A percentile compares a stretch with the other conserved stretches of the same genome.
Conservation (phyloP, 2,888 invertebrate genomes). For the Mesoligia furuncula region DNA sequence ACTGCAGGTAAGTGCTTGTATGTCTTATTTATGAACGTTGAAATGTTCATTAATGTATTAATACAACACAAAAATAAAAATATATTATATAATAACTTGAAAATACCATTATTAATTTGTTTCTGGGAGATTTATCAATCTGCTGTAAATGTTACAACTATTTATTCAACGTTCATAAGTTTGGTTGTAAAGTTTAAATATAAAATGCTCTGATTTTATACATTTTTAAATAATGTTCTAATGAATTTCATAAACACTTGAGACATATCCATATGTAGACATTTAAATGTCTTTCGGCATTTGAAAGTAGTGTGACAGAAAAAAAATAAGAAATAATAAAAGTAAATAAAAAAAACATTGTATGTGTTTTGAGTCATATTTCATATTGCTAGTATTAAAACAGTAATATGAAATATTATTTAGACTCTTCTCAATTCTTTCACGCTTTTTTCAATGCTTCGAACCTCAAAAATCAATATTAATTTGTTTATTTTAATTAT, state of each 20-base stretch:
- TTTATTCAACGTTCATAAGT: conserved; percentile 45
- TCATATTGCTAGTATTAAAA: conserved; percentile 34
- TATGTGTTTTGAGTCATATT: conserved; percentile 7
- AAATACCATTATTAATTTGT: not conserved
- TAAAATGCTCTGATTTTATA: conserved; percentile 37
- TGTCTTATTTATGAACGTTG: conserved; percentile 38
- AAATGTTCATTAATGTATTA: conserved; percentile 1
- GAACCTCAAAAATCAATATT: conserved; percentile 32
- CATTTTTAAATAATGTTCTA: not conserved
- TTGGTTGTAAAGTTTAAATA: not conserved
- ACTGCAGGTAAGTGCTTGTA: conserved; percentile 43
- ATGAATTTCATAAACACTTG: conserved; percentile 13
- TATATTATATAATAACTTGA: not conserved
- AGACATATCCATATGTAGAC: conserved; percentile 73
- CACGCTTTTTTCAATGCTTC: conserved; percentile 21
- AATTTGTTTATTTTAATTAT: not conserved
- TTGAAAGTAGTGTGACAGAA: conserved; percentile 50
- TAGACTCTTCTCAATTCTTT: conserved; percentile 35
- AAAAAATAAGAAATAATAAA: not conserved
- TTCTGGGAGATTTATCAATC: not conserved
- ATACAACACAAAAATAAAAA: too few relatives aligned
- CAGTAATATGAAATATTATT: conserved; percentile 40
- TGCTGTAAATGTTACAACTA: not conserved
- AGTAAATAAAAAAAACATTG: too few relatives aligned
- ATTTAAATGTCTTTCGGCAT: conserved; percentile 28